A percentile compares a stretch with the other conserved stretches of the same genome.
Evolutionary conservation across 2,888 invertebrate species (phyloP).

Genomic region (Drosophila picticornis): DNA sequence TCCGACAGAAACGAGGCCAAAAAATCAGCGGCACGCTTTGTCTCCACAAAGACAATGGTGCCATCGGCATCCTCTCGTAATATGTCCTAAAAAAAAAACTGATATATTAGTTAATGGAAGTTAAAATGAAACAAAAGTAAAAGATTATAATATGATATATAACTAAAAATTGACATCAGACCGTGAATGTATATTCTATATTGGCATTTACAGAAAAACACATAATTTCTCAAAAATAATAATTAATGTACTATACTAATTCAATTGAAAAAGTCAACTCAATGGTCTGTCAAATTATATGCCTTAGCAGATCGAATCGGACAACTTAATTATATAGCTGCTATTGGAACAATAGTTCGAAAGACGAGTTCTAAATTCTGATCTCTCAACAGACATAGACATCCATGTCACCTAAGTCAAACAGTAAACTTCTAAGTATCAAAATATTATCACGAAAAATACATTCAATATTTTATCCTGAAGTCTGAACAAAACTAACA

Average conservation of each 20-base stretch:
- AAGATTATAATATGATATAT: background rate
- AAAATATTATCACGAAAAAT: background rate
- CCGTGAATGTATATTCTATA: background rate
- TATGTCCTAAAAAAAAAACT: constrained; percentile 70
- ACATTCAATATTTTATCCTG: background rate
- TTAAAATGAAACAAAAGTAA: background rate
- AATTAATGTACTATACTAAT: background rate
- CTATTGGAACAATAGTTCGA: background rate
- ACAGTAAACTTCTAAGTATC: background rate
- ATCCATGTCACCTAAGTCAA: background rate
- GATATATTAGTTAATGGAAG: background rate
- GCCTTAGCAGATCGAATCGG: background rate
- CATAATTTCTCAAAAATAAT: background rate
- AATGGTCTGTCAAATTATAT: background rate
- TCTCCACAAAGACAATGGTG: constrained; percentile 95
- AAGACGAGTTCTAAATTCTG: background rate
- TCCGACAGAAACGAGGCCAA: constrained; percentile 93
- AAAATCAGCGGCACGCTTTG: constrained; percentile 95
- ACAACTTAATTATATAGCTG: background rate
- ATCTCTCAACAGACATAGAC: background rate
- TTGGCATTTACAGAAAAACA: background rate
- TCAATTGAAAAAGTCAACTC: background rate
- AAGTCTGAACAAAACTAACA: background rate
- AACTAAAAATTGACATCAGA: background rate
- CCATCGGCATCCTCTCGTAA: constrained; percentile 84